Conservation (phyloP, 2,888 invertebrate species). For the Coenonympha arcania region DNA sequence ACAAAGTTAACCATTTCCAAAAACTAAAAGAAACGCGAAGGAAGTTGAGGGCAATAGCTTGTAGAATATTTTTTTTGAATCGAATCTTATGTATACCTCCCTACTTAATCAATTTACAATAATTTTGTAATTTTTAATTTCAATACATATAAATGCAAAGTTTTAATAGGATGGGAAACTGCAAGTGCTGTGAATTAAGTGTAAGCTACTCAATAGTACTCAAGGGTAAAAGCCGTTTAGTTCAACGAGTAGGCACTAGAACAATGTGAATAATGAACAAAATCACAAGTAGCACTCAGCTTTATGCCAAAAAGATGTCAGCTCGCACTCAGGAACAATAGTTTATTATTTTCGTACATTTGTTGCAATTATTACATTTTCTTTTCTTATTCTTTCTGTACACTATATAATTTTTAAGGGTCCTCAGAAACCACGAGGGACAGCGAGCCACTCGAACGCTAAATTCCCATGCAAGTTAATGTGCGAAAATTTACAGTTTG, state of each 20-base stretch:
- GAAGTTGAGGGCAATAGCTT: too few relatives aligned
- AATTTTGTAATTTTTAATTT: too few relatives aligned
- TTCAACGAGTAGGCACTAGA: conserved; percentile 45
- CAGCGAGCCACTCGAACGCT: conserved; percentile 34
- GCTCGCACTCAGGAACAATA: conserved; percentile 45
- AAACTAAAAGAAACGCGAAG: too few relatives aligned
- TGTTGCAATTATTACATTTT: conserved; percentile 60
- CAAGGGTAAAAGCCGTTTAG: conserved; percentile 43
- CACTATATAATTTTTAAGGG: conserved; percentile 39
- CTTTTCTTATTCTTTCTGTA: conserved; percentile 48
- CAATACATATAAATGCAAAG: too few relatives aligned
- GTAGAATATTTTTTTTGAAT: too few relatives aligned
- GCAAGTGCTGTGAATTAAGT: conserved; percentile 42
- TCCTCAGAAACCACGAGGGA: conserved; percentile 41
- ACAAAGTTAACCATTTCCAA: too few relatives aligned
- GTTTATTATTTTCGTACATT: conserved; percentile 63
- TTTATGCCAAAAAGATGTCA: conserved; percentile 64
- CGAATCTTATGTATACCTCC: too few relatives aligned
- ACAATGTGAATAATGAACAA: conserved; percentile 61
- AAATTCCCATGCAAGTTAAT: conserved; percentile 37
- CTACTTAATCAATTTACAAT: too few relatives aligned
- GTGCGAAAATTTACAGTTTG: conserved; percentile 32
- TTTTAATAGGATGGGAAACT: too few relatives aligned
- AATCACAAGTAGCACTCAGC: conserved; percentile 49
- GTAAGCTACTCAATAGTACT: conserved; percentile 44